Conservation (phyloP, 2,113 vertebrate genomes). For the Numida meleagris region DNA sequence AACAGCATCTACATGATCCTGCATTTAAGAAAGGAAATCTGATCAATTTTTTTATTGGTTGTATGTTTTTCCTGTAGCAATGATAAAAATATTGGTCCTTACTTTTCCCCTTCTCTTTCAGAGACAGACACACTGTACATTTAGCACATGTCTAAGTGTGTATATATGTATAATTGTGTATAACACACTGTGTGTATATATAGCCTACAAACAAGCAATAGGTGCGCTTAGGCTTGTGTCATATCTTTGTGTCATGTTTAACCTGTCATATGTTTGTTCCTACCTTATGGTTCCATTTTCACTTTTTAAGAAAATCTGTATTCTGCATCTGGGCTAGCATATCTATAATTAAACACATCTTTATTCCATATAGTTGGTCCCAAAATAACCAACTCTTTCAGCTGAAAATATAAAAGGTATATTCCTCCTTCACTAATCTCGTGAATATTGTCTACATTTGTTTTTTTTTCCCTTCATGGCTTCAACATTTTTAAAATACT, state of each 20-base stretch:
- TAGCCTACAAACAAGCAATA: not conserved
- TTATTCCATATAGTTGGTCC: not conserved
- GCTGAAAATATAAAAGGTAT: not conserved
- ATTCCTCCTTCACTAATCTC: not conserved
- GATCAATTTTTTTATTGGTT: not conserved
- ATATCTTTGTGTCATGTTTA: not conserved
- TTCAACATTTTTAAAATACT: not conserved
- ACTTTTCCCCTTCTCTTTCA: not conserved
- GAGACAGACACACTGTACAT: fast-evolving
- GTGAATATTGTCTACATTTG: not conserved
- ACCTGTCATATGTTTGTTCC: not conserved
- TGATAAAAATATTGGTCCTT: not conserved
- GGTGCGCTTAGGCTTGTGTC: not conserved
- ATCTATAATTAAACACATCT: not conserved
- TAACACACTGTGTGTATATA: not conserved
- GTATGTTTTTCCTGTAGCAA: not conserved
- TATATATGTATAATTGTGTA: not conserved
- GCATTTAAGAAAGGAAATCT: not conserved
- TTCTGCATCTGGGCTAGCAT: not conserved
- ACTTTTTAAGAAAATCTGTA: not conserved
- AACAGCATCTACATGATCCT: slow-evolving; percentile 85
- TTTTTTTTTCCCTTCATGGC: not conserved
- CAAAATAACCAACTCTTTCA: not conserved
- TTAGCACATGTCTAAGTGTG: not conserved
- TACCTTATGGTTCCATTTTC: not conserved